phyloP scores from a whole-genome alignment of 2,797 vertebrate species.

The Macroramphosus scolopax region DNA sequence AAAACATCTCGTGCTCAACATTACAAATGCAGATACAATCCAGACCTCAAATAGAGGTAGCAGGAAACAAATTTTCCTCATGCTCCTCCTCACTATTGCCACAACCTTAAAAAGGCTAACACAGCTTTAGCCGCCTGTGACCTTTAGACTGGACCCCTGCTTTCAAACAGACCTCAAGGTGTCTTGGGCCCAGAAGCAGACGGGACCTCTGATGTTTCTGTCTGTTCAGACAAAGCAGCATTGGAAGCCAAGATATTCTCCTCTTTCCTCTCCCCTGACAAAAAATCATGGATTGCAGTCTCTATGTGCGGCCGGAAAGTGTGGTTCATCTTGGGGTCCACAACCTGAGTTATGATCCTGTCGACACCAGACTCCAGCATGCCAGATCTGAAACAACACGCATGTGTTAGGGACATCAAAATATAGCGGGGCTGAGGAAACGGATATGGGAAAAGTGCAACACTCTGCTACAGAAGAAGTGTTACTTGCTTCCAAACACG shows the following conservation, averaged over 20 bases:
- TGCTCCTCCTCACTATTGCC: background rate
- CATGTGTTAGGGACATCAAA: background rate
- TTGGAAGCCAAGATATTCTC: constrained; percentile 72
- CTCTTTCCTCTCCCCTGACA: constrained; percentile 88
- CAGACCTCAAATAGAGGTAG: constrained; percentile 2
- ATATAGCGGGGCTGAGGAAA: too few species aligned
- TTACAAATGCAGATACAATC: background rate
- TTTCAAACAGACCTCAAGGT: constrained; percentile 78
- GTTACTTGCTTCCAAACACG: too few species aligned
- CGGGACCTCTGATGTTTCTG: constrained; percentile 81
- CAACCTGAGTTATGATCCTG: constrained; percentile 98
- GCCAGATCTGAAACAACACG: constrained; percentile 80
- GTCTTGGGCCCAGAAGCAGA: constrained; percentile 81
- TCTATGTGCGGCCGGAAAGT: constrained; percentile 98
- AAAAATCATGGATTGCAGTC: constrained; percentile 93
- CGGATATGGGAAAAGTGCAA: too few species aligned
- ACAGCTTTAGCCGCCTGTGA: too few species aligned
- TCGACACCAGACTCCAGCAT: constrained; percentile 98
- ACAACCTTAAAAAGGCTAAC: constrained; percentile 14
- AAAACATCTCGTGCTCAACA: constrained; percentile 16
- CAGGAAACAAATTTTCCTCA: constrained; percentile 3
- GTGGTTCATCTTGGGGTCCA: constrained; percentile 98
- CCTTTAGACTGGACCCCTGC: background rate
- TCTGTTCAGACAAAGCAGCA: constrained; percentile 70
- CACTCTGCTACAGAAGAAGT: too few species aligned